Base-by-base conservation (phyloP, 2,797 vertebrate genomes). In the Dipus sagitta region DNA sequence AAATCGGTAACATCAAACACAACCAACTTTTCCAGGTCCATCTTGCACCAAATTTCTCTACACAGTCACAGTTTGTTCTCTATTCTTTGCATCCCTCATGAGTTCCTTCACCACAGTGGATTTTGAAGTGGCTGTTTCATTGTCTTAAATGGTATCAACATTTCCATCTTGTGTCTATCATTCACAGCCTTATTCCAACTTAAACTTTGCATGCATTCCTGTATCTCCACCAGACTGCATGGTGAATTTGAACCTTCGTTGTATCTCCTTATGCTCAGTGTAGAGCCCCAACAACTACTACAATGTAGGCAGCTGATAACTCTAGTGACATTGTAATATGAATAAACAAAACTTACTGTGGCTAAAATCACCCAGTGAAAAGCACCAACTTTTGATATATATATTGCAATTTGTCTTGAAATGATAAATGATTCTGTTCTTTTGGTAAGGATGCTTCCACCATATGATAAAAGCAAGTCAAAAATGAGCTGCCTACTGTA, bases 131-230 rank as follows among this genome's bases (percentile, higher is more conserved):
- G 11, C 60, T 62, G 6, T 86, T 93, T 87, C n/a, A n/a, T 92
- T 75, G 58, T 42, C 71, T 79, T 30, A 74, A 67, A 26, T 30
- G 5, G 21, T 90, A 18, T 38, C 42, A 23, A 32, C 24, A 79
- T 65, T 18, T 60, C 32, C 5, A 34, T 64, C n/a, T 88, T 83
- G 52, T 64, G 9, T 68, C 77, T 30, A 6, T 65, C 58, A 70
- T 70, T 88, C 67, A 52, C 32, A 76, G 4, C 32, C 13, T 10
- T 75, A 34, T n/a, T 83, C 47, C 24, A 0, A 62, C 42, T 30
- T 77, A 67, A 76, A 67, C 78, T 93, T 83, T 82, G 65, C 71
- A 72, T 77, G 93, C 21, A 81, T 87, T 65, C 93, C 82, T 78
- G 58, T 71, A 20, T 86, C 42, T 74, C 34, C 62, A 68, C 34